Evolutionary conservation across 2,888 invertebrate genomes (phyloP).

Genomic region (Romanomermis culicivorax): DNA sequence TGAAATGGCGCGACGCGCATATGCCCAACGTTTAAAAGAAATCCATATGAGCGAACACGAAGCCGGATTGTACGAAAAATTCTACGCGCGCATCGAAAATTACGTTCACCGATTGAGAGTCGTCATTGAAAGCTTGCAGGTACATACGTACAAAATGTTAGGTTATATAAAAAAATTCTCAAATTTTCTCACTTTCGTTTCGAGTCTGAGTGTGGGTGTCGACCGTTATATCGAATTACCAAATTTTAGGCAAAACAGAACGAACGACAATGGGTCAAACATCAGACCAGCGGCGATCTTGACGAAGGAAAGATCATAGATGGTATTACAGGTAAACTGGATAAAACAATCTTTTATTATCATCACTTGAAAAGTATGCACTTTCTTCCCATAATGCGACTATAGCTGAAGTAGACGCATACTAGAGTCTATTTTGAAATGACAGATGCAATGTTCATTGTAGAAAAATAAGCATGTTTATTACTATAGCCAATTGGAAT

Average conservation of each 20-base stretch:
- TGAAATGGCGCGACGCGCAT: slow-evolving; percentile 60
- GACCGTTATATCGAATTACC: too few species aligned
- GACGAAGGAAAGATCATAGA: slow-evolving; percentile 87
- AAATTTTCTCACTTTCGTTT: background rate
- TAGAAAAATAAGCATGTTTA: too few species aligned
- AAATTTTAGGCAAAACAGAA: slow-evolving; percentile 54
- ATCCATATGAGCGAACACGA: slow-evolving; percentile 88
- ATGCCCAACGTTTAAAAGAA: slow-evolving; percentile 36
- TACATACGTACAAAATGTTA: slow-evolving; percentile 10
- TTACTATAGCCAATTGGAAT: too few species aligned
- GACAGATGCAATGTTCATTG: too few species aligned
- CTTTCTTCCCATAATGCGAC: too few species aligned
- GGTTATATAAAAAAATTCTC: background rate
- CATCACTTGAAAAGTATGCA: too few species aligned
- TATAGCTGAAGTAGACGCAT: too few species aligned
- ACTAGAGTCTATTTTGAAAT: too few species aligned
- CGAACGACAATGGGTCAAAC: slow-evolving; percentile 62
- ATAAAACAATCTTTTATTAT: too few species aligned
- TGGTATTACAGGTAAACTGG: slow-evolving; percentile 35
- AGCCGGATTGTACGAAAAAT: slow-evolving; percentile 60
- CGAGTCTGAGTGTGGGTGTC: background rate
- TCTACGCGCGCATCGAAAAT: slow-evolving; percentile 42
- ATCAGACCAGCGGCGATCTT: slow-evolving; percentile 80
- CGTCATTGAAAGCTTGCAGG: slow-evolving; percentile 58
- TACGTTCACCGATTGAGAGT: slow-evolving; percentile 67